These are phyloP conservation scores for Dryomyza anilis DNA, from an alignment of 2,888 invertebrate genomes.

Conservation along the genomic window DNA sequence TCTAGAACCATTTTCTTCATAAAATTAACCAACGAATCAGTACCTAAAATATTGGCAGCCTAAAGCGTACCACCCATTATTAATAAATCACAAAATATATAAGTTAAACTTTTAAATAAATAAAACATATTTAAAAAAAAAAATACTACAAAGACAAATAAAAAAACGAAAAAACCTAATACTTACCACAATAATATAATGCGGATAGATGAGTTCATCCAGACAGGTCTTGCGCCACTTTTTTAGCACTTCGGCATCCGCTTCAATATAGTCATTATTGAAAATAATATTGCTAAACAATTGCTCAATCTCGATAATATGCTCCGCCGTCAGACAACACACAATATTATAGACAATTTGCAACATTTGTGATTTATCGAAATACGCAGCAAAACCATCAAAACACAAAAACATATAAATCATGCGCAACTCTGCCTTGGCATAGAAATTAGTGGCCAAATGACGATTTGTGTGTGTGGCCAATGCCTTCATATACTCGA, in stretches of 20 bases:
- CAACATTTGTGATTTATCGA: conserved; percentile 46
- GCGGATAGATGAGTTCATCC: conserved; percentile 62
- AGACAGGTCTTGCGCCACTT: conserved; percentile 64
- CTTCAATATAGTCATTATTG: conserved; percentile 65
- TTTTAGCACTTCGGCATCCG: conserved; percentile 64
- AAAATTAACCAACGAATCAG: too few relatives aligned
- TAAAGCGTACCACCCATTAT: too few relatives aligned
- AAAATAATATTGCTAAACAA: conserved; percentile 68
- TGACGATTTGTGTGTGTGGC: conserved; percentile 43
- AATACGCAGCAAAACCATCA: conserved; percentile 47
- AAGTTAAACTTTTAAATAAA: too few relatives aligned
- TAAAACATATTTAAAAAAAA: too few relatives aligned
- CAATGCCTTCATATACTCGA: conserved; percentile 44
- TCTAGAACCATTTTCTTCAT: too few relatives aligned
- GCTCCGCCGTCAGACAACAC: conserved; percentile 67
- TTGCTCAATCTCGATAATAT: conserved; percentile 65
- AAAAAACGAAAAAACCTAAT: too few relatives aligned
- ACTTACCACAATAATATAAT: conserved; percentile 57
- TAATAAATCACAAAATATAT: too few relatives aligned
- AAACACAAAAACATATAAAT: conserved; percentile 52
- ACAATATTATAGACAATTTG: conserved; percentile 67
- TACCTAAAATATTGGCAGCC: too few relatives aligned
- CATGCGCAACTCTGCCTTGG: conserved; percentile 68
- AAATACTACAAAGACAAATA: too few relatives aligned
- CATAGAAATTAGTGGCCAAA: conserved; percentile 60